Evolutionary conservation across 2,113 vertebrate genomes (phyloP).

Genomic region (Cisticola juncidis): DNA sequence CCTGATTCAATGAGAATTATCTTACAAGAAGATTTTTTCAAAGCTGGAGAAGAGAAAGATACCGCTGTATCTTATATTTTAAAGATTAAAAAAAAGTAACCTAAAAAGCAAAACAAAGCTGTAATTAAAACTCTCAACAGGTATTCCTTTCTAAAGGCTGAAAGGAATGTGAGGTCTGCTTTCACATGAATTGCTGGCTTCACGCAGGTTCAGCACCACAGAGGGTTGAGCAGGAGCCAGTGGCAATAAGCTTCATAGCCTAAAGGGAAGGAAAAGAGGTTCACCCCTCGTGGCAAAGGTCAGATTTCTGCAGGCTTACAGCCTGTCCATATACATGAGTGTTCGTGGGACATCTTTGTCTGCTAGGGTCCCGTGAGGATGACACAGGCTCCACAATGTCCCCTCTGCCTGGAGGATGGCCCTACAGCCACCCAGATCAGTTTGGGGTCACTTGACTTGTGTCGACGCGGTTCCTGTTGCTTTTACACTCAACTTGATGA

Average conservation of each 20-base stretch:
- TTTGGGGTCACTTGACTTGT: slow-evolving; percentile 71
- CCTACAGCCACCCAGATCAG: slow-evolving; percentile 60
- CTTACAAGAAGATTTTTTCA: not conserved
- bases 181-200: slow-evolving; percentile 41
- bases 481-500: slow-evolving; percentile 46
- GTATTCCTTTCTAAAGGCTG: slow-evolving; percentile 27
- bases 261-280: slow-evolving; percentile 69
- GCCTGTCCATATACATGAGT: slow-evolving; percentile 55
- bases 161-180: slow-evolving; percentile 19
- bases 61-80: not conserved
- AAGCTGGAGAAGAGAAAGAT: not conserved
- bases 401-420: slow-evolving; percentile 67
- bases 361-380: slow-evolving; percentile 62
- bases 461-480: slow-evolving; percentile 69
- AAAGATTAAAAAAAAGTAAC: not conserved
- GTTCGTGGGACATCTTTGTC: slow-evolving; percentile 66
- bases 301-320: slow-evolving; percentile 72
- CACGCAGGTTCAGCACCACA: slow-evolving; percentile 38
- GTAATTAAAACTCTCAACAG: slow-evolving; percentile 2
- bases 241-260: slow-evolving; percentile 38
- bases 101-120: not conserved
- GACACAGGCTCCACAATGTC: slow-evolving; percentile 75
- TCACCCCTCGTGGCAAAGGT: slow-evolving; percentile 76
- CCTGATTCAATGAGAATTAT: not conserved
- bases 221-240: slow-evolving; percentile 17